Base-by-base conservation (phyloP, 2,113 vertebrate species). In the Lagopus muta region DNA sequence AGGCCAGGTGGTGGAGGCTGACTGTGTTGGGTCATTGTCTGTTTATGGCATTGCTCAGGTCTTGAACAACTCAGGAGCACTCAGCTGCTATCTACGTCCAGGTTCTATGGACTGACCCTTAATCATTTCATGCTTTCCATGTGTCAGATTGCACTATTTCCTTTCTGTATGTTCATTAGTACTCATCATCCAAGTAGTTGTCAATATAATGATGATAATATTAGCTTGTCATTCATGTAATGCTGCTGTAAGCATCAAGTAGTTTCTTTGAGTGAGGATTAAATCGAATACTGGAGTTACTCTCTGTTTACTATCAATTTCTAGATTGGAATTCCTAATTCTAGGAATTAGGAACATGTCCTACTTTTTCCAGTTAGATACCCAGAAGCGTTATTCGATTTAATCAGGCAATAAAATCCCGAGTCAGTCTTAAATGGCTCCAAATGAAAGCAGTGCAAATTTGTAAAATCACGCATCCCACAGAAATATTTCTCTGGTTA, bases 141-240 rank as follows among this genome's bases (percentile, higher is more conserved):
- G 5, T 11, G 4, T 43, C 8, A 1, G 47, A 50, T 65, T 52
- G 6, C 67, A 74, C 67, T 45, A 17, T 6, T 70, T 72, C 10
- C 50, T 40, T 0, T 89, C 40, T 88, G 13, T 60, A n/a, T 55
- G 28, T 74, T 87, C 85, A 10, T 77, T 74, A 62, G n/a, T 21
- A 18, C 20, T 82, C 3, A 5, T 74, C 40, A 66, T 66, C 14
- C 0, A 0, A 72, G 18, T 43, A 1, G 2, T 60, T 62, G 13
- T 7, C 62, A 43, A 25, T 64, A 19, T 67, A 50, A 47, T 72
- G 38, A 13, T 78, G 47, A 13, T 30, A 11, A 20, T 62, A 30
- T 54, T 70, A 34, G 12, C 10, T 64, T 86, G 62, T 66, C 42
- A 54, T 82, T 85, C 28, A 36, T 1, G 1, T n/a, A 24, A 11